Conservation (phyloP, 2,113 vertebrate genomes). For the Malurus melanocephalus region DNA sequence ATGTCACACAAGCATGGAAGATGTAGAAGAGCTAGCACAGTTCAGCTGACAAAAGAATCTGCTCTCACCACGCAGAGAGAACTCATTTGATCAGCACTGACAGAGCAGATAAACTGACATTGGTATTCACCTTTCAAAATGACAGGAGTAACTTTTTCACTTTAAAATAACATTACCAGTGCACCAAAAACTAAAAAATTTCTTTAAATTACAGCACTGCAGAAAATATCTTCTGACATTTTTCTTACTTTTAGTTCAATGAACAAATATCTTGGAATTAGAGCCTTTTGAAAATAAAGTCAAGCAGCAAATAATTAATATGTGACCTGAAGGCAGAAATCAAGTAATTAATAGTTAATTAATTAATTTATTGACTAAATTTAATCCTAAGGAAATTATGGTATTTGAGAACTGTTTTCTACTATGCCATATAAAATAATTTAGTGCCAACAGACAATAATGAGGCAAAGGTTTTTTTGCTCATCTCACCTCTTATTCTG, state of each 20-base stretch:
- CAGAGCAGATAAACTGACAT: neutral
- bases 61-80: neutral
- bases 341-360: neutral
- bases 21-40: neutral
- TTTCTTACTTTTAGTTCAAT: neutral
- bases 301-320: neutral
- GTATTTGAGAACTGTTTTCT: neutral
- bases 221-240: neutral
- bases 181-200: neutral
- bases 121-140: neutral
- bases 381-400: neutral
- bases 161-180: neutral
- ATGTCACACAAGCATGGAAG: neutral
- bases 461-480: neutral
- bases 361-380: neutral
- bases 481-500: neutral
- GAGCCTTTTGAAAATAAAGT: neutral
- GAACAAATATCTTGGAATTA: neutral
- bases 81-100: neutral
- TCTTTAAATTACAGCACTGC: neutral
- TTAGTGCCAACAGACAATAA: neutral
- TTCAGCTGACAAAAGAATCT: neutral
- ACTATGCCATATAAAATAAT: neutral
- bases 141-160: neutral
- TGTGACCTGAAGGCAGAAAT: neutral